Base-by-base conservation (phyloP, 1,140 invertebrate genomes). In the Halictus rubicundus region DNA sequence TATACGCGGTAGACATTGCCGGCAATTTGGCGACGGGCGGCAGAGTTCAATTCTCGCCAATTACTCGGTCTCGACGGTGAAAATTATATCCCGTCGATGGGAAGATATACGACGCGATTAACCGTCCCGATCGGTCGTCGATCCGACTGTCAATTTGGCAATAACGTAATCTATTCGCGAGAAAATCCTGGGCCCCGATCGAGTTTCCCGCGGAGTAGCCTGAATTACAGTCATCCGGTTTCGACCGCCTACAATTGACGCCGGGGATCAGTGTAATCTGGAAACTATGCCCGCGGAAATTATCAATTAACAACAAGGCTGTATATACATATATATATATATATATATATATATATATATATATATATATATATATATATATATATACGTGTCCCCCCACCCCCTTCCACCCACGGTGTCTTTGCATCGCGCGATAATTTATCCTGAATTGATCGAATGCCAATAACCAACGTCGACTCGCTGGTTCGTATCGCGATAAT, bases 221-320 rank as follows among this genome's bases (percentile, higher is more conserved):
- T 3, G 68, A 69, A 63, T 78, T 64, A 72, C 68, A 54, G 37
- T 54, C 16, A n/a, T 49, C 57, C 32, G 23, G 25, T 1, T 49
- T 66, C 39, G 39, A 25, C 16, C 5, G n/a, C 68, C 60, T 78
- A 64, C 52, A 71, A 78, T 72, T 42, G 46, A 78, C 68, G 60
- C 3, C 19, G 60, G 32, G 32, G 68, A 72, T 72, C 49, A 57
- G 60, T 63, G 68, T 78, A 64, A 72, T 78, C 60, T 14, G 46
- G 54, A 78, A 65, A 72, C 69, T 59, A 72, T 60, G 39, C 69
- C 7, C 12, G 46, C 19, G 68, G 32, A 72, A 54, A 78, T 78
- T 64, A 72, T 72, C 64, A 78, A 78, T 72, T 78, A 78, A 72
- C 37, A 54, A 32, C 9, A 46, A n/a, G n/a, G n/a, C 46, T 54